Evolutionary conservation across 2,888 invertebrate genomes (phyloP).

Genomic region (Byasa hedistus): DNA sequence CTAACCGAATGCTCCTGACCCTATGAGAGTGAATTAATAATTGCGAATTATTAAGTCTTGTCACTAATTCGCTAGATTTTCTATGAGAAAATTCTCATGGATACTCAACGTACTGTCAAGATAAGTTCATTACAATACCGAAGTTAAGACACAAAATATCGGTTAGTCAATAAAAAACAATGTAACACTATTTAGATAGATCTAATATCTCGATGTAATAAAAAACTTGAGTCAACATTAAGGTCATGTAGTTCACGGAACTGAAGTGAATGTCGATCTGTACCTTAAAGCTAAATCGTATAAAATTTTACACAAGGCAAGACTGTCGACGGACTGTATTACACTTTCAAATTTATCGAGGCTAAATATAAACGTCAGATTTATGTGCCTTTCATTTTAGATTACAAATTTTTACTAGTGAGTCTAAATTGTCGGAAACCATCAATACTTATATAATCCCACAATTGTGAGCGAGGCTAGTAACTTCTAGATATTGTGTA

Average conservation of each 20-base stretch:
- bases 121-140: not conserved
- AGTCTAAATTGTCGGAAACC: no score
- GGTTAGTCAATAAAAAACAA: not conserved
- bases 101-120: not conserved
- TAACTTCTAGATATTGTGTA: no score
- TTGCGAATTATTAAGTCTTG: not conserved
- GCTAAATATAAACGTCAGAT: not conserved
- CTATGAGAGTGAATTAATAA: not conserved
- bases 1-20: conserved; percentile 10
- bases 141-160: no score
- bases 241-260: conserved; percentile 21
- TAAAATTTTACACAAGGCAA: conserved; percentile 19
- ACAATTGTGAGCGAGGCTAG: no score
- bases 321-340: not conserved
- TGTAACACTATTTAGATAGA: not conserved
- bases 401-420: no score
- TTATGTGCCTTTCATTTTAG: not conserved
- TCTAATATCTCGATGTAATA: not conserved
- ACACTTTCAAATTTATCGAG: conserved; percentile 17
- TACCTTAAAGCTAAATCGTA: conserved; percentile 6
- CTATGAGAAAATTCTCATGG: not conserved
- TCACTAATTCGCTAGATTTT: not conserved
- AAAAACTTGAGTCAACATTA: conserved; percentile 11
- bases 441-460: no score
- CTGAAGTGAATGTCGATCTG: conserved; percentile 9